These are phyloP conservation scores for Xestia ashworthii DNA, from an alignment of 2,888 invertebrate species.

Conservation along the genomic window DNA sequence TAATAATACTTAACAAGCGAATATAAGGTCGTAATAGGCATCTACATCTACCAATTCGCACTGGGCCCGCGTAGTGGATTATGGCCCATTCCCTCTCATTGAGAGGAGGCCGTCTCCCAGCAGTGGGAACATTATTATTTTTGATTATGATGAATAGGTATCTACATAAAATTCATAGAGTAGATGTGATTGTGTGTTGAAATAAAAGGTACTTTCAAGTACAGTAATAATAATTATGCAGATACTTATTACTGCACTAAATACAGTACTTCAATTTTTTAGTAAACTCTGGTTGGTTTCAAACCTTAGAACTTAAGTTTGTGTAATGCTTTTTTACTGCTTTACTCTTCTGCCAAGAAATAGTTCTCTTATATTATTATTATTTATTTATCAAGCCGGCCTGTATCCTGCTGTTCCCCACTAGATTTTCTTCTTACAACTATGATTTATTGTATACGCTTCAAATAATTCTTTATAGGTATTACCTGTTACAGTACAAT, in stretches of 20 bases:
- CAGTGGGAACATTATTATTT: too few relatives aligned
- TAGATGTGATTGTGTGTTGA: background rate
- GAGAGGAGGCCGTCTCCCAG: too few relatives aligned
- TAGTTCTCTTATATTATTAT: background rate
- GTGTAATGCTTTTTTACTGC: background rate
- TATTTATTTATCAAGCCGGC: background rate
- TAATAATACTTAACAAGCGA: conserved; percentile 20
- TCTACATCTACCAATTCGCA: too few relatives aligned
- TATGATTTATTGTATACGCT: background rate
- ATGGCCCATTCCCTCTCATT: too few relatives aligned
- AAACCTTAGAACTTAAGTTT: background rate
- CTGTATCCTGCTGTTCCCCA: background rate
- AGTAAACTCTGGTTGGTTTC: background rate
- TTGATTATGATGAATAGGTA: too few relatives aligned
- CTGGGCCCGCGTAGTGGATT: too few relatives aligned
- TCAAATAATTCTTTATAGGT: background rate
- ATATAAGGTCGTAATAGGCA: background rate
- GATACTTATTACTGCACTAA: too few relatives aligned
- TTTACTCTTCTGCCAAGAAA: background rate
- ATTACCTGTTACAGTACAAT: conserved; percentile 27
- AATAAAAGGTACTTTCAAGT: background rate
- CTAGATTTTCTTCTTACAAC: background rate
- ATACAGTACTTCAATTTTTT: too few relatives aligned
- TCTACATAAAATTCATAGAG: background rate
- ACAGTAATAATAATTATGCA: too few relatives aligned